Base-by-base conservation (phyloP, 2,113 vertebrate species). In the Zapus hudsonius region DNA sequence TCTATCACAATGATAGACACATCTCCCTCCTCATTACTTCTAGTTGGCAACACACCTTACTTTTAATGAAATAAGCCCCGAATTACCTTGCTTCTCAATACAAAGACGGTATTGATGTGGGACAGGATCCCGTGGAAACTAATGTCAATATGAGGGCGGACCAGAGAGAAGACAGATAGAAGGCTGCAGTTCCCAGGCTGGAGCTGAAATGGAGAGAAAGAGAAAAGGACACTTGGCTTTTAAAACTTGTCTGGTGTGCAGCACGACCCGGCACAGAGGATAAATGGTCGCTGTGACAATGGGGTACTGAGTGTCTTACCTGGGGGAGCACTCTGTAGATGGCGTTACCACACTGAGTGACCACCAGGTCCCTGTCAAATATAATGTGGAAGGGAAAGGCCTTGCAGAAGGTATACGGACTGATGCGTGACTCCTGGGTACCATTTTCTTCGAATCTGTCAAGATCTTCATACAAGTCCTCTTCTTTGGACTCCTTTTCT, bases 41-140 rank as follows among this genome's bases (percentile, higher is more conserved):
- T 17, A 38, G 61, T 27, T 38, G 33, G 22, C 25, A 38, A 59
- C n/a, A 72, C 9, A n/a, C 2, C 70, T 81, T 52, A 23, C 3
- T 86, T 44, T 61, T 42, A 79, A 27, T 59, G 29, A 57, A 96
- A 91, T 73, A 74, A 25, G 36, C n/a, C 94, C 38, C 92, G 74
- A 23, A 69, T 97, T 98, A 99, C 99, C 99, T 99, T 99, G 97
- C 99, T 99, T 92, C 99, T 98, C 92, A 99, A 97, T 63, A 99
- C 99, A 20, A 99, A 99, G 78, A 99, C 99, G 0, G 99, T 99
- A 98, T 99, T 99, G 98, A 99, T 99, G 97, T 99, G 99, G 27
- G 99, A 99, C 44, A 99, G 99, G 97, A 99, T 99, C 87, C 99
- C 99, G 57, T 99, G 99, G 97, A 99, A 99, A 96, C 99, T 99